phyloP scores from a whole-genome alignment of 1,140 invertebrate genomes.

The Cyphomyrmex costatus region DNA sequence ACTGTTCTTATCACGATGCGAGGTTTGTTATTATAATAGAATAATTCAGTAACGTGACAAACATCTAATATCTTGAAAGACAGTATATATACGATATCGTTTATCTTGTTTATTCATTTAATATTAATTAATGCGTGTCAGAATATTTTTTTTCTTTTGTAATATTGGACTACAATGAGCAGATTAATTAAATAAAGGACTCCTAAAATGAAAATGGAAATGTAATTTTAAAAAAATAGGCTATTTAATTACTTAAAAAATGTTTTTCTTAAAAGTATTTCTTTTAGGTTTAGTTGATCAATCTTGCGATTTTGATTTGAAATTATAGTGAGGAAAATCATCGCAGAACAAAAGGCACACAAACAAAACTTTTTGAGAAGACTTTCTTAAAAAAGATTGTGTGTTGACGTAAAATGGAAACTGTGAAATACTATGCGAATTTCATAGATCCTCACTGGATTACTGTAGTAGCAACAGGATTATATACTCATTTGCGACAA shows the following conservation, averaged over 20 bases:
- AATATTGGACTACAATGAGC: neutral
- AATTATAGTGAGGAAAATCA: neutral
- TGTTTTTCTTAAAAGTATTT: neutral
- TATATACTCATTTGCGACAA: slow-evolving; percentile 84
- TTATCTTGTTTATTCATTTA: neutral
- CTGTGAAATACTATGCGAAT: slow-evolving; percentile 76
- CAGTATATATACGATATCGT: neutral
- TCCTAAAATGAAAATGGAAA: neutral
- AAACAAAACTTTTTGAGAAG: neutral
- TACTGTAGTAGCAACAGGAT: slow-evolving; percentile 80
- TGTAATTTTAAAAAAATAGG: neutral
- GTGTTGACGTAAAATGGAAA: slow-evolving; percentile 75
- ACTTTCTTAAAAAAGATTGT: neutral
- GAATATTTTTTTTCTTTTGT: neutral
- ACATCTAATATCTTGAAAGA: neutral
- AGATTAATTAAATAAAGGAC: neutral
- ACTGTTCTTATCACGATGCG: slow-evolving; percentile 8
- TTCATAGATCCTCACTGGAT: slow-evolving; percentile 84
- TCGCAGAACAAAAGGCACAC: neutral
- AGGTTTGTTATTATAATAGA: slow-evolving; percentile 3
- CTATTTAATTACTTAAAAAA: neutral
- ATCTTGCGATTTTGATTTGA: slow-evolving; percentile 5
- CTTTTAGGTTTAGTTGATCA: slow-evolving; percentile 17
- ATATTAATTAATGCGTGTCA: neutral
- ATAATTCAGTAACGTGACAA: neutral